Conservation (phyloP, 2,113 vertebrate species). For the Coracopsis vasa region DNA sequence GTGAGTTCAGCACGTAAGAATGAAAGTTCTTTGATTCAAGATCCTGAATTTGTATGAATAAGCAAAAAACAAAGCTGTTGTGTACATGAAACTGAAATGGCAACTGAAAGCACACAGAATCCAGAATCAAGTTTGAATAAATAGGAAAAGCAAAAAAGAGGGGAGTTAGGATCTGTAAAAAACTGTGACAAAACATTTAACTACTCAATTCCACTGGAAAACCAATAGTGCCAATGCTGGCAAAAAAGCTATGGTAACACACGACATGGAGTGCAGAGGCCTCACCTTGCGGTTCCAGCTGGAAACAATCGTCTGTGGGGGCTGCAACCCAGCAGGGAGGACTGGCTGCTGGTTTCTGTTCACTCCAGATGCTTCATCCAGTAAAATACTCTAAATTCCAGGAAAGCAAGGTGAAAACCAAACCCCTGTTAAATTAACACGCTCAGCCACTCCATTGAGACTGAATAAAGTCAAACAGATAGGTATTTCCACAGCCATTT, state of each 20-base stretch:
- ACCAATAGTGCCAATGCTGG: background rate
- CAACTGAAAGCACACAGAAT: background rate
- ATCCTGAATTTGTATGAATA: background rate
- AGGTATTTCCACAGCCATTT: background rate
- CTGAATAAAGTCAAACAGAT: background rate
- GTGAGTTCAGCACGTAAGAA: background rate
- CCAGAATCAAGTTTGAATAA: background rate
- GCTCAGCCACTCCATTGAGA: background rate
- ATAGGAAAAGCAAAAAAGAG: background rate
- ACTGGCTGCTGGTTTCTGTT: slow-evolving; percentile 90
- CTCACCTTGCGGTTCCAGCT: slow-evolving; percentile 98
- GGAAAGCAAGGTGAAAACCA: background rate
- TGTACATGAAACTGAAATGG: background rate
- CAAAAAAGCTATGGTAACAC: background rate
- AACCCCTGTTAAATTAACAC: background rate
- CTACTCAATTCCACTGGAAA: background rate
- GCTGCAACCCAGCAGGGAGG: slow-evolving; percentile 88
- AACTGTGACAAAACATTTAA: background rate
- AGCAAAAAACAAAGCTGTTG: background rate
- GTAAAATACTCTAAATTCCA: slow-evolving; percentile 84
- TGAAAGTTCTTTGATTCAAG: background rate
- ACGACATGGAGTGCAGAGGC: background rate
- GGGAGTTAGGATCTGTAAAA: background rate
- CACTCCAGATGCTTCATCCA: slow-evolving; percentile 93
- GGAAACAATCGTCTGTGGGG: slow-evolving; percentile 90